Evolutionary conservation across 2,797 vertebrate genomes (phyloP), one percentile per base, ranked within the genome.

Genomic region (Acrossocheilus wenchowensis): DNA sequence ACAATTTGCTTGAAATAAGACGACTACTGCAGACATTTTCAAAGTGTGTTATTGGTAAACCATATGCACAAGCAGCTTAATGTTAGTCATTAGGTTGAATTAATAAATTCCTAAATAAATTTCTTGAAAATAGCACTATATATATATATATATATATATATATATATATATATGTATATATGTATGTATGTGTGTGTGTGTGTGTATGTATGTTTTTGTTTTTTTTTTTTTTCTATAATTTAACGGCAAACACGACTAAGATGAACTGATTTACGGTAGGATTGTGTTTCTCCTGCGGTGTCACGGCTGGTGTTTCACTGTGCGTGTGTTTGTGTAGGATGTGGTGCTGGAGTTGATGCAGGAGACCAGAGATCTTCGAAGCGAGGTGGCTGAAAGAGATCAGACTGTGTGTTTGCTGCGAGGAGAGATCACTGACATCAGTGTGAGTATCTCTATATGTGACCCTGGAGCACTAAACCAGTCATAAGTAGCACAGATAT

Each of bases 281-380:
- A 21, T 48, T 48, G 45, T 2, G 14, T 62, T 30, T 43, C 14
- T 83, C 0, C 39, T 73, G 19, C 50, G 26, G 4, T 72, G 52
- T 11, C 19, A 15, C 21, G 73, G 14, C 52, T 9, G 9, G 41
- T 26, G 0, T 82, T 30, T 85, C 11, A 86, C 89, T 81, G 12
- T 48, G 7, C 2, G 21, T 9, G 26, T 26, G 71, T 90, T 60
- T 15, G 39, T 90, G 48, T 90, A 99, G 98, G 97, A 95, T 89
- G 95, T 97, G 90, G 93, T 98, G 86, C 87, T 97, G 79, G 96
- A 97, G 86, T 94, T 99, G 88, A 97, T 98, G 90, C 97, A 92
- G 90, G 96, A 99, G 94, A 98, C 97, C 91, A 96, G 96, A 93
- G 96, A 96, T 77, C 93, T 98, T 73, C 97, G 97, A 83, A 93